Conservation (phyloP, 1,140 invertebrate genomes). For the Lepidostoma basale region DNA sequence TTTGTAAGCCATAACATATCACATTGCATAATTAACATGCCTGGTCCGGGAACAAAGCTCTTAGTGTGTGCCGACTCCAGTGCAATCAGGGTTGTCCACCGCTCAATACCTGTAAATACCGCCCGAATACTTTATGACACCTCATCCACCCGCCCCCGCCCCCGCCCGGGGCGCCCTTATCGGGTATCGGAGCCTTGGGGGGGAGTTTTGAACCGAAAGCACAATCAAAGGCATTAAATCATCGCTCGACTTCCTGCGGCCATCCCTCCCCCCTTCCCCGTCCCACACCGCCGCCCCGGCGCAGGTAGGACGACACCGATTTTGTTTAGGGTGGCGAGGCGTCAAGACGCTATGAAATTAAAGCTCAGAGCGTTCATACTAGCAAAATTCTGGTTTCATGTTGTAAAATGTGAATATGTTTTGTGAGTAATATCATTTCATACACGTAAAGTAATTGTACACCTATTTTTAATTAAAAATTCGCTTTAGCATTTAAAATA, state of each 20-base stretch:
- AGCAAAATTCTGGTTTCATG: too few species aligned
- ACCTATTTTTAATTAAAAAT: too few species aligned
- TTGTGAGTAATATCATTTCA: too few species aligned
- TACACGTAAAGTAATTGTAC: too few species aligned
- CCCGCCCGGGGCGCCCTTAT: conserved; percentile 39
- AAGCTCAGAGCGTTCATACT: too few species aligned
- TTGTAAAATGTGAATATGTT: too few species aligned
- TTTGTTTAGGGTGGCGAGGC: conserved; percentile 18
- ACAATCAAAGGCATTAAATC: conserved; percentile 48
- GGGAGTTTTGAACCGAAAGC: conserved; percentile 46
- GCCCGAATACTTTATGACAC: conserved; percentile 46
- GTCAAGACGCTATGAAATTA: neutral
- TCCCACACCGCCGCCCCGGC: neutral
- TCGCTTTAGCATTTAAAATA: too few species aligned
- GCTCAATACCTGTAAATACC: conserved; percentile 44
- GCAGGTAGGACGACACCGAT: conserved; percentile 30
- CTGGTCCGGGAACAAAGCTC: neutral
- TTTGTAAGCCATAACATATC: too few species aligned
- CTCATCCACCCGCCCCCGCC: conserved; percentile 31
- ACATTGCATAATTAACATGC: conserved; percentile 15
- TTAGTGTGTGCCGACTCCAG: conserved; percentile 11
- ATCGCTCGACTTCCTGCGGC: conserved; percentile 46
- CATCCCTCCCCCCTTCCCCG: conserved; percentile 19
- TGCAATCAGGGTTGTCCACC: conserved; percentile 28
- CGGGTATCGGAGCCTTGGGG: conserved; percentile 40